Conservation (phyloP, 1,140 invertebrate species). For the Habropoda laboriosa region DNA sequence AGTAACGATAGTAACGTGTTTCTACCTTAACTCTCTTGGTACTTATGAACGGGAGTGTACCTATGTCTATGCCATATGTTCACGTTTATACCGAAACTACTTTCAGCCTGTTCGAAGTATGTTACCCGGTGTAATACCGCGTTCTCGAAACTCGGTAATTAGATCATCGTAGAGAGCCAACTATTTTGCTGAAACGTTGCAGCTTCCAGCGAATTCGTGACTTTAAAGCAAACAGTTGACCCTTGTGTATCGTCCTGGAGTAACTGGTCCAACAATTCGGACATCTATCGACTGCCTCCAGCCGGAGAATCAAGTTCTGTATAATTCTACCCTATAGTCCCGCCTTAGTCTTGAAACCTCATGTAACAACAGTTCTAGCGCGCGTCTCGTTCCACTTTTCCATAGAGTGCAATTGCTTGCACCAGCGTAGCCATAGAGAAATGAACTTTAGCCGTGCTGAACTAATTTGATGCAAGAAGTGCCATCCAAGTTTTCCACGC, state of each 20-base stretch:
- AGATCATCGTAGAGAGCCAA: slow-evolving; percentile 15
- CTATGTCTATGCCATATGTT: not conserved
- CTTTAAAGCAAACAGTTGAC: not conserved
- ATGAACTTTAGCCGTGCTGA: not conserved
- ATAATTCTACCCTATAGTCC: slow-evolving; percentile 14
- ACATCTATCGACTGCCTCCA: slow-evolving; percentile 22
- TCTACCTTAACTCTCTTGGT: too few species aligned
- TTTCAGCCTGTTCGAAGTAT: not conserved
- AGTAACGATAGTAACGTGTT: too few species aligned
- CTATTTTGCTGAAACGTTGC: slow-evolving; percentile 7
- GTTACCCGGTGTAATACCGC: not conserved
- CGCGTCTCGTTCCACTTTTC: not conserved
- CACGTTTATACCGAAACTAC: not conserved
- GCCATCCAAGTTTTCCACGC: not conserved
- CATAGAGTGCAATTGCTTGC: not conserved
- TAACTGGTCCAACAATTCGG: slow-evolving; percentile 37
- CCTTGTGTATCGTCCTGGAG: slow-evolving; percentile 3
- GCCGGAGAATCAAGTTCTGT: slow-evolving; percentile 9
- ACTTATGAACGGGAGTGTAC: too few species aligned
- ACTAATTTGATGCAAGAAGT: not conserved
- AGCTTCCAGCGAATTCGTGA: not conserved
- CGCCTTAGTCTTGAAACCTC: not conserved
- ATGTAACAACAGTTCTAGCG: not conserved
- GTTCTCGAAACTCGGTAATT: slow-evolving; percentile 28
- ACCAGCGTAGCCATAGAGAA: not conserved